phyloP scores from a whole-genome alignment of 2,113 vertebrate genomes.

The Chlamydotis undulata region DNA sequence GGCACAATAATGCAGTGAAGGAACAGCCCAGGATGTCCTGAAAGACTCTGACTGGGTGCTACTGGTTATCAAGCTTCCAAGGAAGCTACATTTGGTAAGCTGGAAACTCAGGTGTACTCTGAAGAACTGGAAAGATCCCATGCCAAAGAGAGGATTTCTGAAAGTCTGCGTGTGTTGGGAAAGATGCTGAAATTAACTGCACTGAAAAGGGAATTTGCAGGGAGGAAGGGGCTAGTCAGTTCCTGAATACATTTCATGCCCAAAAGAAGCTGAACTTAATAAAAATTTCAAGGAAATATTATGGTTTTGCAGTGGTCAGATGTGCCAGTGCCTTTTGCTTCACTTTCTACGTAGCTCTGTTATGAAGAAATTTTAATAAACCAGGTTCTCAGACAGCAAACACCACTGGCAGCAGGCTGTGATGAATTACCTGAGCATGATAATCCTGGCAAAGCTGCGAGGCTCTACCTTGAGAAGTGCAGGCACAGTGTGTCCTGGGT shows the following conservation, averaged over 20 bases:
- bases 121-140: not conserved
- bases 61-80: not conserved
- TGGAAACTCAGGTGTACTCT: not conserved
- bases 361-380: not conserved
- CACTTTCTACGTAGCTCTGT: not conserved
- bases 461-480: not conserved
- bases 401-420: not conserved
- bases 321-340: not conserved
- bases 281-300: not conserved
- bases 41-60: not conserved
- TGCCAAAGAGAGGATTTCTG: not conserved
- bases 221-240: not conserved
- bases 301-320: not conserved
- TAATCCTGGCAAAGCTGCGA: not conserved
- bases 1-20: not conserved
- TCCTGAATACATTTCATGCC: not conserved
- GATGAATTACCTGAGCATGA: not conserved
- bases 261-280: not conserved
- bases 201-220: not conserved
- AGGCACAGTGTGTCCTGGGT: not conserved
- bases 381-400: not conserved
- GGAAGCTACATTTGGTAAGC: not conserved
- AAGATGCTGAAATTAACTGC: not conserved
- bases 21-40: not conserved
- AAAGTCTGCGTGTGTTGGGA: not conserved